These are phyloP conservation scores for Procapra przewalskii DNA, from an alignment of 2,113 vertebrate species.

Conservation along the genomic window DNA sequence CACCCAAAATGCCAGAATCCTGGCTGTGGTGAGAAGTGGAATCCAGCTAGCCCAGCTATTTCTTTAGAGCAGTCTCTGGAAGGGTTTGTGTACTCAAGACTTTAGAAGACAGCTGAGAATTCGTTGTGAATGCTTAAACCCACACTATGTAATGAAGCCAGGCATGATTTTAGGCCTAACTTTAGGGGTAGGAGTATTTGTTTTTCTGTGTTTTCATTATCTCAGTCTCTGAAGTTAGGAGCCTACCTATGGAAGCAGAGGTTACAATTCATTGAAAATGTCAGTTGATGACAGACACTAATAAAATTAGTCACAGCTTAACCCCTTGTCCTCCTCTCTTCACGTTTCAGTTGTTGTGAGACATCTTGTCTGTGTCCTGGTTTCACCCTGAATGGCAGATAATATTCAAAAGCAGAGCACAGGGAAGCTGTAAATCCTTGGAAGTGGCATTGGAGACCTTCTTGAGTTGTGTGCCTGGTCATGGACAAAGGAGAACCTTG, in stretches of 20 bases:
- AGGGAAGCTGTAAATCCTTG: neutral
- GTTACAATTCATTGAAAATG: neutral
- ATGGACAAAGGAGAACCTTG: neutral
- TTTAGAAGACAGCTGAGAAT: constrained; percentile 31
- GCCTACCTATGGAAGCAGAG: neutral
- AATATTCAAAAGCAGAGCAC: neutral
- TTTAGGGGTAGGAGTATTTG: neutral
- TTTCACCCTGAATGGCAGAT: neutral
- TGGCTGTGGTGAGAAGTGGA: neutral
- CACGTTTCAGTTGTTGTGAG: neutral
- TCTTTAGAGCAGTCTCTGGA: constrained; percentile 24
- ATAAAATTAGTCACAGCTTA: neutral
- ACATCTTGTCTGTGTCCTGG: neutral
- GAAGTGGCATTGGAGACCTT: neutral
- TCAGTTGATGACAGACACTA: neutral
- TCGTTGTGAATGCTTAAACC: neutral
- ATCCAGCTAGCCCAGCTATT: neutral
- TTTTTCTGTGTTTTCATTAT: constrained; percentile 16
- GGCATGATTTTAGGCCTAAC: neutral
- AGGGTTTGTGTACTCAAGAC: constrained; percentile 1
- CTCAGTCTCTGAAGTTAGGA: neutral
- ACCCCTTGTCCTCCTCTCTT: neutral
- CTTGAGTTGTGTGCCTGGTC: neutral
- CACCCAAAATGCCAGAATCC: neutral
- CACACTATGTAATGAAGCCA: neutral